Evolutionary conservation across 2,888 invertebrate species (phyloP), one percentile per base, ranked within the genome.

Genomic region (Zelleria hepariella): DNA sequence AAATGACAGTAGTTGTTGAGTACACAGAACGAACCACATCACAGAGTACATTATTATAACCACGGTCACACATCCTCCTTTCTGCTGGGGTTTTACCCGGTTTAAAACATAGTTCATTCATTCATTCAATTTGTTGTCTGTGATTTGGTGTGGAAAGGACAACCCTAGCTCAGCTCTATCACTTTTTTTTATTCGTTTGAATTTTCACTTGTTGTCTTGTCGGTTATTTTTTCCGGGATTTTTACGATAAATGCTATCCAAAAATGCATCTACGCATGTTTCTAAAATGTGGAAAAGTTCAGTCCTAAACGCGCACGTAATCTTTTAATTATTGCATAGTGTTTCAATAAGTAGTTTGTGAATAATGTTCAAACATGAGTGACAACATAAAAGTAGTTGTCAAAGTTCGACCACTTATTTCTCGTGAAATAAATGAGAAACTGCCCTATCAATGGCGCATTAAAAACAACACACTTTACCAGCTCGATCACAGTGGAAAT

Each of bases 381-480:
- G 90, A 91, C 72, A 93, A 91, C 72, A 93, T 95, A 58, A 92
- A 93, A 89, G 95, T 95, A 59, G 94, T 93, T 61, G 93, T 95
- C 62, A 93, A 94, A 86, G 90, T 93, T 63, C 90, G 94, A 54
- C 94, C 94, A 23, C 73, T 93, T 8, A 92, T 93, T 67, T 77
- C 87, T 67, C 90, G 92, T 56, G 94, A 94, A 79, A 82, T 90
- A 56, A 91, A 91, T 49, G 89, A 91, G 5, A 90, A 91, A 67
- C 79, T 88, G 58, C 73, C 79, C 6, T 80, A 86, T 62, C 90
- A 91, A 71, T 94, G 94, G 94, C 80, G 82, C 49, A 87, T 93
- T 32, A 83, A 89, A 58, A 90, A 89, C 57, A 91, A 92, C 65
- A 85, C 89, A 0, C 90, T 94, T 7, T 83, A 87, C 62, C 90